Percentiles rank a stretch among this genome's conserved stretches.
Evolutionary conservation across 2,888 invertebrate genomes (phyloP).

Genomic region (Adela reaumurella): DNA sequence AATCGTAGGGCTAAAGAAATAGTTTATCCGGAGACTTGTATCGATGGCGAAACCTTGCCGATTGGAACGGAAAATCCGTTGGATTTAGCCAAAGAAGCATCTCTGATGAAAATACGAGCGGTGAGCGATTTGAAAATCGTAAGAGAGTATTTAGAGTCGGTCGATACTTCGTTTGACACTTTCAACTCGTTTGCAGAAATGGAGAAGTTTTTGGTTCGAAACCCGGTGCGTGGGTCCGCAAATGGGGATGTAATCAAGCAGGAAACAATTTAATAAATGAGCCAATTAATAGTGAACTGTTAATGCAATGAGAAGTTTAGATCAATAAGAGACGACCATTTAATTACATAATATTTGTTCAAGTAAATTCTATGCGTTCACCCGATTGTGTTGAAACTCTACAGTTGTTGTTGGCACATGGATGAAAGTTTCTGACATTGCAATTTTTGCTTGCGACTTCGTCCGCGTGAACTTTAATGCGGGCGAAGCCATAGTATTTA

Average conservation of each 20-base stretch:
- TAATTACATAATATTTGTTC: too few relatives aligned
- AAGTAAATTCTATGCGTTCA: too few relatives aligned
- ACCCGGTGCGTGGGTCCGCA: slow-evolving; percentile 3
- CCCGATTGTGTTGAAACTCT: too few relatives aligned
- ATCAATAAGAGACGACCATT: too few relatives aligned
- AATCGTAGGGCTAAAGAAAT: slow-evolving; percentile 19
- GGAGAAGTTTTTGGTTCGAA: slow-evolving; percentile 15
- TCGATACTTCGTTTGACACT: slow-evolving; percentile 15
- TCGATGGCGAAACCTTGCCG: slow-evolving; percentile 19
- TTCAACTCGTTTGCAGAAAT: slow-evolving; percentile 20
- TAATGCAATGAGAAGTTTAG: too few relatives aligned
- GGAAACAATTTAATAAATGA: too few relatives aligned
- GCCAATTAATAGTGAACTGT: too few relatives aligned
- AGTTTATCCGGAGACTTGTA: slow-evolving; percentile 11
- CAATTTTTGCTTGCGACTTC: too few relatives aligned
- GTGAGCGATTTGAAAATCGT: slow-evolving; percentile 21
- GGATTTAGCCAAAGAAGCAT: slow-evolving; percentile 15
- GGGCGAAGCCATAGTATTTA: too few relatives aligned
- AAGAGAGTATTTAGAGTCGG: slow-evolving; percentile 18
- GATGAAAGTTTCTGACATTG: too few relatives aligned
- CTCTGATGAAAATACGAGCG: slow-evolving; percentile 15
- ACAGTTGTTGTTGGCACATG: too few relatives aligned
- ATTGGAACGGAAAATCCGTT: slow-evolving; percentile 20
- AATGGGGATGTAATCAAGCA: neutral
- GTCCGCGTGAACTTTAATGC: too few relatives aligned